Conservation (phyloP, 1,140 invertebrate genomes). For the Drosophila mayri region DNA sequence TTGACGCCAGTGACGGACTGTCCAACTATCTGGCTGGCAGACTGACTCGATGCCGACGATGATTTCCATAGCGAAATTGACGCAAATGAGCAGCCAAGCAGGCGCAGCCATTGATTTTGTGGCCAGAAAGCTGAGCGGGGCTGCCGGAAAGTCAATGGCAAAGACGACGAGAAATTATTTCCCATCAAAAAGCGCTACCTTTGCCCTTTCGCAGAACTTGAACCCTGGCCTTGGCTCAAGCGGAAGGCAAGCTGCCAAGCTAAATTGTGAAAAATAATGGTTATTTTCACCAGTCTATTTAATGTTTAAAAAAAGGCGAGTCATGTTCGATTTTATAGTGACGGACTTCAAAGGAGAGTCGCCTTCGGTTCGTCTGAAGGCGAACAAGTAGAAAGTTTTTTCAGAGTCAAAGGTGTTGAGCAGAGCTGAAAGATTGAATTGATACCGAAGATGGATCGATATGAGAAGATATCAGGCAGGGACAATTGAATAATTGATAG, state of each 20-base stretch:
- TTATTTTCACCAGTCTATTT: constrained; percentile 40
- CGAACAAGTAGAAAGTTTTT: constrained; percentile 60
- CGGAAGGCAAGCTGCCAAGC: constrained; percentile 17
- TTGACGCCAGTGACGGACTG: constrained; percentile 39
- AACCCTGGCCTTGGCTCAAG: constrained; percentile 57
- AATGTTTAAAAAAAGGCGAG: constrained; percentile 52
- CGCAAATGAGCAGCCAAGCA: constrained; percentile 65
- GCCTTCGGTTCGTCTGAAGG: constrained; percentile 36
- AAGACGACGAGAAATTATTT: constrained; percentile 48
- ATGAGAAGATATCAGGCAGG: background rate
- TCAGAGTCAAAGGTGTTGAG: constrained; percentile 51
- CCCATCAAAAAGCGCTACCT: constrained; percentile 51
- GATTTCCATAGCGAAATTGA: constrained; percentile 70
- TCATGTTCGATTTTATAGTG: constrained; percentile 65
- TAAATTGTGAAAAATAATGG: constrained; percentile 56
- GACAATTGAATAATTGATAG: background rate
- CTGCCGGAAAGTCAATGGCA: constrained; percentile 19
- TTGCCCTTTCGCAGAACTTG: constrained; percentile 74
- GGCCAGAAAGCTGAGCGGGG: constrained; percentile 30
- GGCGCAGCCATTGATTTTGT: constrained; percentile 63
- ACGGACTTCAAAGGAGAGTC: constrained; percentile 39
- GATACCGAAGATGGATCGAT: constrained; percentile 32
- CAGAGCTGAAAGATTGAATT: constrained; percentile 32
- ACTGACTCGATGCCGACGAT: constrained; percentile 28
- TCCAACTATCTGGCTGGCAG: constrained; percentile 30